Conservation (phyloP, 2,888 invertebrate species). For the Eilema sororculum region DNA sequence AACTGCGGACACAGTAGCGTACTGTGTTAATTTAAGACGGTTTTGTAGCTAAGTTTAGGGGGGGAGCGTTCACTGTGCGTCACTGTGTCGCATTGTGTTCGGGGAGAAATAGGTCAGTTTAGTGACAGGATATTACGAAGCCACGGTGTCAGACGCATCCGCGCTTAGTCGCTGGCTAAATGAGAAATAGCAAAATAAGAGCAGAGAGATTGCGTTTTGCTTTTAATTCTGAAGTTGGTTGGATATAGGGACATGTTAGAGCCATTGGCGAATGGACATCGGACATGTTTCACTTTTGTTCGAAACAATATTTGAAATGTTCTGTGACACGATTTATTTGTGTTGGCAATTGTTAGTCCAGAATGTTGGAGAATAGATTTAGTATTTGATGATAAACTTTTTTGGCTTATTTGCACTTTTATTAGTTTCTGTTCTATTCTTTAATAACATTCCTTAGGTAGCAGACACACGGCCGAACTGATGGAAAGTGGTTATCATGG, state of each 20-base stretch:
- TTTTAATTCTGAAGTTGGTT: constrained; percentile 47
- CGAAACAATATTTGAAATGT: constrained; percentile 15
- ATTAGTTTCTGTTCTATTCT: not conserved
- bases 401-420: not conserved
- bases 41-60: constrained; percentile 42
- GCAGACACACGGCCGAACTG: too few species aligned
- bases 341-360: not conserved
- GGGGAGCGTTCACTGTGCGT: constrained; percentile 48
- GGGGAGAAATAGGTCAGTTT: constrained; percentile 71
- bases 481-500: too few species aligned
- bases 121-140: constrained; percentile 84
- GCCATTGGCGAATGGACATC: constrained; percentile 29
- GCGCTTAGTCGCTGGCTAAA: constrained; percentile 73
- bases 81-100: constrained; percentile 56
- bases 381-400: not conserved
- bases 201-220: constrained; percentile 43
- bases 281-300: constrained; percentile 36
- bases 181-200: constrained; percentile 78
- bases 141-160: constrained; percentile 78
- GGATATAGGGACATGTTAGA: constrained; percentile 41
- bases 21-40: constrained; percentile 51
- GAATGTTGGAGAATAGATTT: not conserved
- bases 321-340: not conserved
- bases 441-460: too few species aligned
- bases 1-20: constrained; percentile 48